Percentiles rank a stretch among this genome's conserved stretches.
phyloP scores from a whole-genome alignment of 2,888 invertebrate species.

The Pandemis corylana region DNA sequence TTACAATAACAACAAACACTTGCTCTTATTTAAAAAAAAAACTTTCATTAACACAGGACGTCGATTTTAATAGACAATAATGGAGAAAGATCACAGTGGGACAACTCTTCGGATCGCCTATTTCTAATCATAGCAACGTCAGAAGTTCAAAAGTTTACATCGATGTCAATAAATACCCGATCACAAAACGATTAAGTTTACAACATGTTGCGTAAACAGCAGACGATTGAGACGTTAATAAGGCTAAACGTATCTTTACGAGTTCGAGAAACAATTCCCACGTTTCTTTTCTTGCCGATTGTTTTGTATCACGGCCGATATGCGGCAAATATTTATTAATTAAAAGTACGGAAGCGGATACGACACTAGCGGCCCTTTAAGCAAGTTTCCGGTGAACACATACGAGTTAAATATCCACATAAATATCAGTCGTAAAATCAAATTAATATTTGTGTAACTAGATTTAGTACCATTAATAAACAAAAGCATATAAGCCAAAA shows the following conservation, averaged over 20 bases:
- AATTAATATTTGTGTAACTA: too few species aligned
- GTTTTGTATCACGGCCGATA: constrained; percentile 10
- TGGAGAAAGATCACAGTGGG: not conserved
- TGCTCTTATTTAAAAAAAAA: too few species aligned
- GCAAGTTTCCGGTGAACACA: constrained; percentile 8
- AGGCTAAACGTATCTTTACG: not conserved
- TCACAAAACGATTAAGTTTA: not conserved
- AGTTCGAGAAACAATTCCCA: not conserved
- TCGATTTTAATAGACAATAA: not conserved
- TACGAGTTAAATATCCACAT: too few species aligned
- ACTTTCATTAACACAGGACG: too few species aligned
- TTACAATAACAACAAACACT: too few species aligned
- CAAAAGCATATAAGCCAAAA: too few species aligned
- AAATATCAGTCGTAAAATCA: too few species aligned
- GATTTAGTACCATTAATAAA: too few species aligned
- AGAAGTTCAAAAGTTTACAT: not conserved
- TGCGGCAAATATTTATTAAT: constrained; percentile 30
- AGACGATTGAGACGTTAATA: not conserved
- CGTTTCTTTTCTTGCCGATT: constrained; percentile 16
- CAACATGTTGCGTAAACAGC: not conserved
- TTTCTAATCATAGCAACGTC: not conserved
- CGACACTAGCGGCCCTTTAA: constrained; percentile 25
- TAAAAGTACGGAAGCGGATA: constrained; percentile 34
- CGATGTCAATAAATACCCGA: not conserved
- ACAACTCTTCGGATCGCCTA: not conserved